phyloP scores from a whole-genome alignment of 2,888 invertebrate genomes.

The Noctua pronuba region DNA sequence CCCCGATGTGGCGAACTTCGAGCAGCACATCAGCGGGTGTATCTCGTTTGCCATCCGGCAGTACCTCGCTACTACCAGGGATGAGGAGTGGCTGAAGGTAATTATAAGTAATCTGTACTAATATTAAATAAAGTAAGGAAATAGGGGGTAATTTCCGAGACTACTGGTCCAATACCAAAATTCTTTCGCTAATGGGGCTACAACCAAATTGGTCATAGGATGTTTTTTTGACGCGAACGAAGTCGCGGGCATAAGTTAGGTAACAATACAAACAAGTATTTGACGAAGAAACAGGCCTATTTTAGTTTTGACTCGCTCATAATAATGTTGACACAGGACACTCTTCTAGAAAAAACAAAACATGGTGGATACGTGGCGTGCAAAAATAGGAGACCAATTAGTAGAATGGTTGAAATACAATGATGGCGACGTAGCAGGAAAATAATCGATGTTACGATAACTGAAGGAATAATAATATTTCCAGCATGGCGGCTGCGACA shows the following conservation, averaged over 20 bases:
- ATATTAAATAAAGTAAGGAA: background rate
- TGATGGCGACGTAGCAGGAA: background rate
- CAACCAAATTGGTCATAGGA: background rate
- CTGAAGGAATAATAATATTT: conserved; percentile 57
- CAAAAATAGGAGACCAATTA: background rate
- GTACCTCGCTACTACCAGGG: conserved; percentile 84
- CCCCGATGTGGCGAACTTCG: conserved; percentile 89
- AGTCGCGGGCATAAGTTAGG: too few species aligned
- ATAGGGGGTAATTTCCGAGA: background rate
- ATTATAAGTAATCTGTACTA: background rate
- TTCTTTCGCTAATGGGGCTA: background rate
- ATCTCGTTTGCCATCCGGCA: conserved; percentile 89
- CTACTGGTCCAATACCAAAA: background rate
- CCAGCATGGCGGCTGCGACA: conserved; percentile 90
- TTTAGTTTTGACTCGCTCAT: background rate
- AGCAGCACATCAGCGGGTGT: conserved; percentile 91
- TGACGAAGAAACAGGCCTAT: background rate
- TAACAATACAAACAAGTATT: background rate
- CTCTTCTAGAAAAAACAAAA: background rate
- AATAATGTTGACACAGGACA: background rate
- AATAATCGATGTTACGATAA: background rate
- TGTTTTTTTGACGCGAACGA: background rate
- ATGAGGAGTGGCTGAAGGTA: conserved; percentile 87
- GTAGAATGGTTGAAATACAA: background rate
- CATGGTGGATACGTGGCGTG: background rate